Evolutionary conservation across 2,113 vertebrate species (phyloP).

Genomic region (Acanthochromis polyacanthus): DNA sequence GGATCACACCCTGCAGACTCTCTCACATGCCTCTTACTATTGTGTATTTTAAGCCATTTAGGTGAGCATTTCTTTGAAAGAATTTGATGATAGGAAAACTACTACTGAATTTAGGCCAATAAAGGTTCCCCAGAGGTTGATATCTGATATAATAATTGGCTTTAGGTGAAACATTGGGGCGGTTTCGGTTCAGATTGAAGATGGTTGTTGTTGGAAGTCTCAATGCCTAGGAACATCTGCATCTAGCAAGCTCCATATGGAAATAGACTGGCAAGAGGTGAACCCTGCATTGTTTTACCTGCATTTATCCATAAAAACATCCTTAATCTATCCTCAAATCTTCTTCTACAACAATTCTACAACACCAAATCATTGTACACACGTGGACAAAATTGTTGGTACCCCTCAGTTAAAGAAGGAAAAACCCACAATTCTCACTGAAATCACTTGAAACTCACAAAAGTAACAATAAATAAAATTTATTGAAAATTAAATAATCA

Average conservation of each 20-base stretch:
- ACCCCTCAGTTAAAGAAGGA: no score
- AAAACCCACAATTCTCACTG: no score
- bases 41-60: conserved; percentile 30
- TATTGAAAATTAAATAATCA: no score
- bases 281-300: no score
- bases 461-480: no score
- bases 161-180: background rate
- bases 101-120: background rate
- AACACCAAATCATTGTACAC: background rate
- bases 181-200: background rate
- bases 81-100: background rate
- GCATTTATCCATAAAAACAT: background rate
- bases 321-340: background rate
- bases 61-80: conserved; percentile 23
- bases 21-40: conserved; percentile 3
- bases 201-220: no score
- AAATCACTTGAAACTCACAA: no score
- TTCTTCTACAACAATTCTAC: background rate
- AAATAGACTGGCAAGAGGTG: no score
- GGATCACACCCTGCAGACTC: conserved; percentile 63
- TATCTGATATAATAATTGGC: background rate
- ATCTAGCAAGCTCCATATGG: no score
- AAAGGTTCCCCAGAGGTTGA: background rate
- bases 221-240: no score
- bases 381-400: no score